phyloP scores from a whole-genome alignment of 2,888 invertebrate genomes.

The Eucriotettix oculatus region DNA sequence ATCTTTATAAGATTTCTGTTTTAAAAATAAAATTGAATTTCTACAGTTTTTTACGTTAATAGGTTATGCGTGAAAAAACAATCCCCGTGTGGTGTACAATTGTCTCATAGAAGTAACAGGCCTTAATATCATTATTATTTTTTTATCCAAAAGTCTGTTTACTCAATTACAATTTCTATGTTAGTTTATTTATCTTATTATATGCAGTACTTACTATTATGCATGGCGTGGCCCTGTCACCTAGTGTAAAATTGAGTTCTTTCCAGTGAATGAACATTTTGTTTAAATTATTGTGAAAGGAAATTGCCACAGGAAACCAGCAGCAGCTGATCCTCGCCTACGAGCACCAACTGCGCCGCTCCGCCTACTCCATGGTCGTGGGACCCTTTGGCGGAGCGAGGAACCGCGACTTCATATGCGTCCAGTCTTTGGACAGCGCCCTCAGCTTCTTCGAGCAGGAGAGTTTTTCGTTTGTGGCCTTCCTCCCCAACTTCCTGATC shows the following conservation, averaged over 20 bases:
- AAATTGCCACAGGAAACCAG: conserved; percentile 41
- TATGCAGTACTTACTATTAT: neutral
- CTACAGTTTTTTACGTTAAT: too few species aligned
- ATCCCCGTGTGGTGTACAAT: too few species aligned
- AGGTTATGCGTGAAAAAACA: too few species aligned
- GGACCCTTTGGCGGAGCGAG: conserved; percentile 78
- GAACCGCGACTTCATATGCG: conserved; percentile 74
- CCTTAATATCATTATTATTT: too few species aligned
- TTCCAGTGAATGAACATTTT: too few species aligned
- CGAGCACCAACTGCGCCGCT: conserved; percentile 64
- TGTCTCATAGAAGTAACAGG: too few species aligned
- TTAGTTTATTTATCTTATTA: neutral
- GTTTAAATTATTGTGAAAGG: too few species aligned
- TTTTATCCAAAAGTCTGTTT: too few species aligned
- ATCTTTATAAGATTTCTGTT: too few species aligned
- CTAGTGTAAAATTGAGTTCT: too few species aligned
- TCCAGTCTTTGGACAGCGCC: conserved; percentile 80
- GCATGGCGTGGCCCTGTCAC: neutral
- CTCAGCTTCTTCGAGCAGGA: conserved; percentile 88
- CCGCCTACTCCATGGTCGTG: conserved; percentile 57
- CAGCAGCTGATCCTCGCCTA: conserved; percentile 45
- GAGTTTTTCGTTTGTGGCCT: conserved; percentile 65
- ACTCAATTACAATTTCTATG: neutral
- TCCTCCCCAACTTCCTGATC: conserved; percentile 60
- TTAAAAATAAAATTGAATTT: too few species aligned